Base-by-base conservation (phyloP, 2,113 vertebrate species). In the Anseranas semipalmata region DNA sequence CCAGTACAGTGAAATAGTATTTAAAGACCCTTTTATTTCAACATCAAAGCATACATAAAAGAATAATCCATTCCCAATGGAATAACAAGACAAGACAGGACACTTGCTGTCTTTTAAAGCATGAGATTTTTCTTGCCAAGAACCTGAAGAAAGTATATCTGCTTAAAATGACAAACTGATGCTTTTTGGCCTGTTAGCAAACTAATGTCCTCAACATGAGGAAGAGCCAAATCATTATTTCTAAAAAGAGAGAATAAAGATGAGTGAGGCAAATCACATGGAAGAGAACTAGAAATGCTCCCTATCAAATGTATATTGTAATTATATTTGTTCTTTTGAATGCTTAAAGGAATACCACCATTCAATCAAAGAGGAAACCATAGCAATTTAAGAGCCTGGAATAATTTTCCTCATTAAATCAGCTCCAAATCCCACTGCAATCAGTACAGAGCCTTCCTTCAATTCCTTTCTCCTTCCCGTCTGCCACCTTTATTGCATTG, bases 1-100 rank as follows among this genome's bases (percentile, higher is more conserved):
- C 85, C 53, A 89, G 92, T 66, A 60, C 56, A 70, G 88, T 75
- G 76, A 88, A 94, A 94, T 74, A 76, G 90, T 84, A 21, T 94
- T 92, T 82, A 16, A 97, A 84, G 50, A 4, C 41, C 83, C 89
- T 98, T 97, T 96, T 95, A 97, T 97, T 97, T 97, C 87, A 82
- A 96, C 97, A 97, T 98, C 97, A 97, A 97, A 98, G 97, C 65
- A 7, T 7, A 94, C 96, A 97, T 97, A 89, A 98, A 98, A 97
- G 96, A 92, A 79, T 93, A 3, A 65, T 93, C 84, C 95, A 68
- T 78, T 97, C 97, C 95, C 91, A 32, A 6, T 79, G 87, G 91
- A 96, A 83, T 56, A 80, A 81, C 75, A 96, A 85, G 96, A 95
- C 88, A 96, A 92, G 95, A 94, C 89, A 92, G 80, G 76, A 82